Conservation (phyloP, 37 sponge, comb jelly and placozoan genomes). For the Mnemiopsis leidyi region DNA sequence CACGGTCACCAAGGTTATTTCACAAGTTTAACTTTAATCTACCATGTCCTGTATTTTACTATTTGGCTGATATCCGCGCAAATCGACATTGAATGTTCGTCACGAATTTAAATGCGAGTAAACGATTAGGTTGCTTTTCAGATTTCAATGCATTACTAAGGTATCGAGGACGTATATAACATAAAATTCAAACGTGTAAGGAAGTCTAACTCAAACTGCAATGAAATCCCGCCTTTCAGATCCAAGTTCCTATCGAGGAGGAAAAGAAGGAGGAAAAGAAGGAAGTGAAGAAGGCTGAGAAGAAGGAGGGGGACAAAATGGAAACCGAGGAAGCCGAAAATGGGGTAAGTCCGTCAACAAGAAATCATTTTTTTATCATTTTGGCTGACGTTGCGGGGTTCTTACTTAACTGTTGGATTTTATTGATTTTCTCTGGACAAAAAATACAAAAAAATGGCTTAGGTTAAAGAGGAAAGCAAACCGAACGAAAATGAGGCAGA, state of each 20-base stretch:
- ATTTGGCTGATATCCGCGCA: not conserved
- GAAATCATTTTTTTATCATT: not conserved
- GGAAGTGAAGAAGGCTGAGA: conserved; percentile 64
- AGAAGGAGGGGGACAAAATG: conserved; percentile 74
- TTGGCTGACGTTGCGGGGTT: not conserved
- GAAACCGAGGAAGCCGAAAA: conserved; percentile 41
- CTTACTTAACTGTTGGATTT: too few relatives aligned
- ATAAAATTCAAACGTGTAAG: too few relatives aligned
- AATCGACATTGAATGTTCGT: not conserved
- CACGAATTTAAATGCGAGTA: too few relatives aligned
- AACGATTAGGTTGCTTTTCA: too few relatives aligned
- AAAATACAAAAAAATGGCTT: not conserved
- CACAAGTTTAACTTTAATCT: not conserved
- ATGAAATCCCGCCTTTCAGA: too few relatives aligned
- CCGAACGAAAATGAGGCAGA: not conserved
- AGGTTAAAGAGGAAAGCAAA: not conserved
- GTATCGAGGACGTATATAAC: too few relatives aligned
- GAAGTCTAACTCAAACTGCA: too few relatives aligned
- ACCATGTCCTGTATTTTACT: too few relatives aligned
- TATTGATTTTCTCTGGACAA: too few relatives aligned
- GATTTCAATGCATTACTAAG: too few relatives aligned
- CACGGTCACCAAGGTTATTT: conserved; percentile 74
- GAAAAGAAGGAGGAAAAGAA: conserved; percentile 63
- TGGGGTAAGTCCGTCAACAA: not conserved
- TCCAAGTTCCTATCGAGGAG: conserved; percentile 62